Evolutionary conservation across 2,797 vertebrate genomes (phyloP), one percentile per base, ranked within the genome.

Genomic region (Chelidonichthys spinosus): DNA sequence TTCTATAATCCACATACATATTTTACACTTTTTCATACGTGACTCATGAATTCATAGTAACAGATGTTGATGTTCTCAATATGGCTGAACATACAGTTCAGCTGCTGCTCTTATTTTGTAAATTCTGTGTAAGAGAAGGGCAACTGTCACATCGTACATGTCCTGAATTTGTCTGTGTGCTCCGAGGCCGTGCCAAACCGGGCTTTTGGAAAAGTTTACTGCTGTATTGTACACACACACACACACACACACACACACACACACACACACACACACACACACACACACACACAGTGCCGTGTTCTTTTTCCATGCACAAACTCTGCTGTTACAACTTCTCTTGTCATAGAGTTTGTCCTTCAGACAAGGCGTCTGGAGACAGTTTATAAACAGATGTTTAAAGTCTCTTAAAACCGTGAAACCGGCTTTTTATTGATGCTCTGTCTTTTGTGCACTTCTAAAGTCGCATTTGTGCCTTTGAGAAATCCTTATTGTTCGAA

Each of bases 311-410:
- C 83, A 74, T 60, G 52, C 39, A 56, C 2, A 35, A 65, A 75
- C 78, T 69, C 72, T 63, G 55, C 50, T 40, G 56, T 56, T 52
- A 53, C 25, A 64, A 6, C 74, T 52, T 55, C n/a, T 78, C 18
- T 60, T 44, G 46, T 82, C 74, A 55, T 72, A 72, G 55, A 47
- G 37, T 58, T 58, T 76, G 72, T 79, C 74, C 68, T 75, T 87
- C 49, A 81, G 55, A 63, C 55, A 40, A 79, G 49, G 8, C 6
- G 33, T 82, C 86, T 81, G 69, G 62, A 85, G 52, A 55, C 64
- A 71, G 64, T 78, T 78, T 70, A 76, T 85, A 70, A 88, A 84
- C 52, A 86, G 81, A 87, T 81, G 71, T 85, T 88, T 84, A 76
- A 76, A 66, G 69, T 54, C 74, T 40, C 36, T 74, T 87, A 72